Percentiles rank a stretch among this genome's conserved stretches.
Conservation (phyloP, 2,888 invertebrate species). For the Vesta saturnalis region DNA sequence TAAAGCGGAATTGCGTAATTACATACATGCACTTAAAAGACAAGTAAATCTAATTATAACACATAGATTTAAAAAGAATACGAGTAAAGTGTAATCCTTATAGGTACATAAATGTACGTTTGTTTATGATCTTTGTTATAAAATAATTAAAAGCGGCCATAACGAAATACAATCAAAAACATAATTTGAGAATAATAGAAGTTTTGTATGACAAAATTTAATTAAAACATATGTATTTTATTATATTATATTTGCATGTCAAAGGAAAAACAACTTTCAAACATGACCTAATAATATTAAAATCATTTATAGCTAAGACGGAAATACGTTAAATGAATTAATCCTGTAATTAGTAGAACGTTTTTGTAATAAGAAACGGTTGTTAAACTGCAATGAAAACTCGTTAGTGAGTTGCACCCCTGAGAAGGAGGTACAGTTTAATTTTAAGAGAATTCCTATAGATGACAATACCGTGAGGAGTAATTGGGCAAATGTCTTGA, state of each 20-base stretch:
- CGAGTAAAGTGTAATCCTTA: no score
- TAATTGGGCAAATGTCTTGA: constrained; percentile 2
- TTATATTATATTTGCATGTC: constrained; percentile 8
- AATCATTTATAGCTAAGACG: constrained; percentile 5
- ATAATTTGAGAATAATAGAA: not conserved
- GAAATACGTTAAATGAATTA: constrained; percentile 50
- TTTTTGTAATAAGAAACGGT: constrained; percentile 45
- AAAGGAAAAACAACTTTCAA: constrained; percentile 13
- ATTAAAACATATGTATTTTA: not conserved
- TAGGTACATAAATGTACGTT: no score
- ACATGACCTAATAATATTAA: constrained; percentile 7
- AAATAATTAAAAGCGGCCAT: no score
- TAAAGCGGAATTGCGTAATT: not conserved
- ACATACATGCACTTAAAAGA: not conserved
- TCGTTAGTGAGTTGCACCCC: constrained; percentile 51
- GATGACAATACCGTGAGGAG: constrained; percentile 22
- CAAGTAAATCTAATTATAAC: no score
- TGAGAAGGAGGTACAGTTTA: constrained; percentile 37
- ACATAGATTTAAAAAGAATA: no score
- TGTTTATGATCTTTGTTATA: no score
- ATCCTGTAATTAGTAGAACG: constrained; percentile 54
- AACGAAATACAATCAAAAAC: no score
- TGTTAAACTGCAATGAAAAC: constrained; percentile 49
- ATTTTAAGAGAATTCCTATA: constrained; percentile 30
- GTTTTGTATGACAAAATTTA: not conserved